These are phyloP conservation scores for Drosophila mimica DNA, from an alignment of 2,888 invertebrate species.

Conservation along the genomic window DNA sequence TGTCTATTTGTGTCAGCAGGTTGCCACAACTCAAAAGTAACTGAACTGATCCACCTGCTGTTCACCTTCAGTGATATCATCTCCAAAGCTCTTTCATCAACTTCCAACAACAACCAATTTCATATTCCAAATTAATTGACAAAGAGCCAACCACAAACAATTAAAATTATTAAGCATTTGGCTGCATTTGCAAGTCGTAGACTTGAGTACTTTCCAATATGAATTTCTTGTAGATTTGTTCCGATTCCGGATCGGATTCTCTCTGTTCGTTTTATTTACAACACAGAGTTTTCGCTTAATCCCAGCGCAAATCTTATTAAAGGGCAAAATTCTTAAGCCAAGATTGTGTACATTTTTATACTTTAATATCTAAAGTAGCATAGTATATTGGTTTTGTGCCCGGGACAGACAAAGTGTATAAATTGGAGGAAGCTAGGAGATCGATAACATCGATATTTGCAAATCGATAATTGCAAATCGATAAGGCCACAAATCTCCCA, in stretches of 20 bases:
- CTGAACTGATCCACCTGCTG: slow-evolving; percentile 39
- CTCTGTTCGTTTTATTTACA: neutral
- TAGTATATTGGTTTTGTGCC: too few relatives aligned
- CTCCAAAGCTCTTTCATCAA: slow-evolving; percentile 36
- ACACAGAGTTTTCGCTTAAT: neutral
- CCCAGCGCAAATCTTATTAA: neutral
- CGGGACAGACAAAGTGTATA: too few relatives aligned
- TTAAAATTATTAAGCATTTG: too few relatives aligned
- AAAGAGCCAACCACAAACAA: neutral
- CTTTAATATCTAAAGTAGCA: neutral
- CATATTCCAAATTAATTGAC: slow-evolving; percentile 12
- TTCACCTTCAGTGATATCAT: slow-evolving; percentile 30
- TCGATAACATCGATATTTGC: too few relatives aligned
- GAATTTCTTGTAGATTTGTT: too few relatives aligned
- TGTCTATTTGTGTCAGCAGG: slow-evolving; percentile 32
- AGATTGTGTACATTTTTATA: neutral
- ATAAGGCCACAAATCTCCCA: too few relatives aligned
- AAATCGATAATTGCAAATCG: too few relatives aligned
- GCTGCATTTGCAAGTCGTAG: neutral
- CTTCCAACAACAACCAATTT: slow-evolving; percentile 19
- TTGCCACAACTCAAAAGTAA: slow-evolving; percentile 12
- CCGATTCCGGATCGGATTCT: neutral
- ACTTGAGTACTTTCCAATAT: neutral
- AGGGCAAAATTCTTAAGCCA: neutral
- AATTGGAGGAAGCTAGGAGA: too few relatives aligned